These are phyloP conservation scores for Drosophila ezoana DNA, from an alignment of 2,888 invertebrate species.

Conservation along the genomic window DNA sequence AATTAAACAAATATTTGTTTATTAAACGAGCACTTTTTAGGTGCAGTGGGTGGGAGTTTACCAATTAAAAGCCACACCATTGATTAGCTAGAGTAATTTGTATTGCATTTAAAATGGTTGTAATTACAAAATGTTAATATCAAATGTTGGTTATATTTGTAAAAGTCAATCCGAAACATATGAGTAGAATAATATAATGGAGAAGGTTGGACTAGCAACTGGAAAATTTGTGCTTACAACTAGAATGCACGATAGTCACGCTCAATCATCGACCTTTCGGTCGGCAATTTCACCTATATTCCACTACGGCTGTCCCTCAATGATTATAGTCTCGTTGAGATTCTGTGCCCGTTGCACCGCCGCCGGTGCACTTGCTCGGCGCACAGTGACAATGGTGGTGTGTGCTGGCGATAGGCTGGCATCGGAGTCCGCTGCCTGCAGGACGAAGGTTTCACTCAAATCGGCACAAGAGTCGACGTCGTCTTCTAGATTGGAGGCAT, in stretches of 20 bases:
- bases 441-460: slow-evolving; percentile 61
- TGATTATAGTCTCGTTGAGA: slow-evolving; percentile 18
- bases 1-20: too few relatives aligned
- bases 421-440: slow-evolving; percentile 48
- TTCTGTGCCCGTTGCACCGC: slow-evolving; percentile 18
- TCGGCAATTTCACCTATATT: slow-evolving; percentile 24
- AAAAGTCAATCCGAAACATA: slow-evolving; percentile 50
- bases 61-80: background rate
- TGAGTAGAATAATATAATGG: slow-evolving; percentile 51
- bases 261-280: slow-evolving; percentile 50
- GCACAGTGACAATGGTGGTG: slow-evolving; percentile 79
- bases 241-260: slow-evolving; percentile 44
- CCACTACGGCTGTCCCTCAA: background rate
- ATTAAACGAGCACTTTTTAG: too few relatives aligned
- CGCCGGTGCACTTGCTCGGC: slow-evolving; percentile 58
- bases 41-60: too few relatives aligned
- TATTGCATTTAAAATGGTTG: slow-evolving; percentile 30
- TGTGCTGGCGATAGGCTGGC: slow-evolving; percentile 79
- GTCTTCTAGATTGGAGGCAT: slow-evolving; percentile 69
- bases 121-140: slow-evolving; percentile 51
- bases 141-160: slow-evolving; percentile 36
- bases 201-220: slow-evolving; percentile 32
- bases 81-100: slow-evolving; percentile 17
- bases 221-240: slow-evolving; percentile 47
- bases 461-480: slow-evolving; percentile 59